These are phyloP conservation scores for Diplodus puntazzo DNA, from an alignment of 2,797 vertebrate genomes.

Conservation along the genomic window DNA sequence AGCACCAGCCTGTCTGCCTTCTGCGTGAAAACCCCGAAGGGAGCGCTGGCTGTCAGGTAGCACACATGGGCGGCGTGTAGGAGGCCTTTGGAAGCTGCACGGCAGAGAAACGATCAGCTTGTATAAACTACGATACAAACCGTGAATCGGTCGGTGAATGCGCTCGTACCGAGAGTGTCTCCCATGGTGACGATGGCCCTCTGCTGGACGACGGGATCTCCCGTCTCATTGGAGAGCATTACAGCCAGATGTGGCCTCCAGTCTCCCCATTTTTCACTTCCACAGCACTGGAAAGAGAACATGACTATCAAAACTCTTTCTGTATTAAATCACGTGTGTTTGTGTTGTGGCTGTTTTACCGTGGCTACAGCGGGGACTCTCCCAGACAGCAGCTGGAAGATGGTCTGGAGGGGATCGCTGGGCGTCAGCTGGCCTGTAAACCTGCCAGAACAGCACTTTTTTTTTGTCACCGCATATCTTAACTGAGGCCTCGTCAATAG, in stretches of 20 bases:
- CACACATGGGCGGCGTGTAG: conserved; percentile 92
- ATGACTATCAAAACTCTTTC: conserved; percentile 12
- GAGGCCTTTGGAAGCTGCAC: conserved; percentile 88
- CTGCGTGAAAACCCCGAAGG: conserved; percentile 86
- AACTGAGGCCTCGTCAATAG: conserved; percentile 11
- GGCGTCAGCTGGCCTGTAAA: conserved; percentile 90
- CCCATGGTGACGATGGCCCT: conserved; percentile 89
- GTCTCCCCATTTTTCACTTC: conserved; percentile 89
- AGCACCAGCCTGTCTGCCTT: conserved; percentile 88
- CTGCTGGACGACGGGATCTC: conserved; percentile 81
- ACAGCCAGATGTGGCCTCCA: conserved; percentile 94
- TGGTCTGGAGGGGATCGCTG: conserved; percentile 92
- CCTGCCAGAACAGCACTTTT: conserved; percentile 75
- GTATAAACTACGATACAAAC: neutral
- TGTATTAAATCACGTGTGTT: neutral
- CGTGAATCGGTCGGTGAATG: neutral
- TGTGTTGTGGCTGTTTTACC: conserved; percentile 76
- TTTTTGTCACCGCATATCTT: conserved; percentile 38
- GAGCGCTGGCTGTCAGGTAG: conserved; percentile 88
- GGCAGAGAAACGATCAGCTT: conserved; percentile 18
- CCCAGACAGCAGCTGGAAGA: conserved; percentile 94
- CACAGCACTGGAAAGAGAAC: conserved; percentile 71
- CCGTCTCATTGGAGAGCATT: conserved; percentile 90
- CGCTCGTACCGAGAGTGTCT: conserved; percentile 88
- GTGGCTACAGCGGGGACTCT: conserved; percentile 88